Evolutionary conservation across 2,797 vertebrate genomes (phyloP), one percentile per base, ranked within the genome.

Genomic region (Poecilia velifera): DNA sequence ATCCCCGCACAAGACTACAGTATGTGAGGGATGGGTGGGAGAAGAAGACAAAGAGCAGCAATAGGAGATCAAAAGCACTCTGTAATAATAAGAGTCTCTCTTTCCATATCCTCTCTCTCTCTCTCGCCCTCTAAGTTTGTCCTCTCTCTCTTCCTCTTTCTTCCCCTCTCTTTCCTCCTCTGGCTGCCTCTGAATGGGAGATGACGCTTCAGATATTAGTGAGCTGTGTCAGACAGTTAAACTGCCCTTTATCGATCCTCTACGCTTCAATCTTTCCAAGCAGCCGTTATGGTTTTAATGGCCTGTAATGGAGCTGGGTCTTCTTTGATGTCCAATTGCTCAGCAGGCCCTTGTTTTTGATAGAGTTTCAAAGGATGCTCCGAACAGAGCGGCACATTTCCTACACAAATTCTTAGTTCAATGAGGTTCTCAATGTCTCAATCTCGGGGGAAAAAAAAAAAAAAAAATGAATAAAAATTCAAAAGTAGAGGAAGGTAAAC

Each of bases 181-280:
- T 76, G 62, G 62, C 75, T 85, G 86, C 85, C 79, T 87, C 81
- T 77, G 90, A 92, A 86, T 78, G 83, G 83, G 83, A 92, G 94
- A 93, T 94, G 93, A 94, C 93, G 93, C 93, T 95, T 92, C 93
- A 94, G 92, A 96, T 95, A 95, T 95, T 94, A 96, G 94, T 92
- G 91, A 94, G 92, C 93, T 91, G 90, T 95, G 91, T 95, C 91
- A 94, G 95, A 95, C 94, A 90, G 94, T 95, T 95, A 94, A 95
- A 93, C 95, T 93, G 92, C 90, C 90, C 85, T 94, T 92, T 91
- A 95, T 95, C 82, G 93, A 95, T 95, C 92, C 81, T 86, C 88
- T 78, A 73, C 81, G 88, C 88, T 94, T 94, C 93, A 89, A 89
- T 94, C 90, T 92, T 90, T 92, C 89, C 94, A 92, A 93, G 92